These are phyloP conservation scores for Psammodynastes pulverulentus DNA, from an alignment of 2,113 vertebrate genomes.

Conservation along the genomic window DNA sequence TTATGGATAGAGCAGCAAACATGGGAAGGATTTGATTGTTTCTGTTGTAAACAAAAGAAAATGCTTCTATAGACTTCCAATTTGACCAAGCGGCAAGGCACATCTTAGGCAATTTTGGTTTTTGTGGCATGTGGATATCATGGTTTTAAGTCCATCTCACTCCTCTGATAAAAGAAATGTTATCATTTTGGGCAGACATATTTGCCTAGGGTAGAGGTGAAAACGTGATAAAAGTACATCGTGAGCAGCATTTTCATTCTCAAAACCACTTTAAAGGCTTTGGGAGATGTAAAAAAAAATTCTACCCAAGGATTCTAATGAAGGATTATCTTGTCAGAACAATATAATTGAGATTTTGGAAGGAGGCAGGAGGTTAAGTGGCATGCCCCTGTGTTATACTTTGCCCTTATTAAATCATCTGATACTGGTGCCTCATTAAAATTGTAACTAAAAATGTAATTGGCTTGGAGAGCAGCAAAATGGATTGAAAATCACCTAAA, in stretches of 20 bases:
- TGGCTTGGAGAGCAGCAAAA: slow-evolving; percentile 13
- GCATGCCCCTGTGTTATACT: not conserved
- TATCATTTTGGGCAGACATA: not conserved
- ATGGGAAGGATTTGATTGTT: not conserved
- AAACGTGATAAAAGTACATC: not conserved
- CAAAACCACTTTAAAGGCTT: not conserved
- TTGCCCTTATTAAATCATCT: slow-evolving; percentile 20
- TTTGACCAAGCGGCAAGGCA: not conserved
- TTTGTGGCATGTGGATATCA: not conserved
- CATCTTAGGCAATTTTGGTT: not conserved
- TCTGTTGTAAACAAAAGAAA: not conserved
- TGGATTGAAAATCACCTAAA: slow-evolving; percentile 11
- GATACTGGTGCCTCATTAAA: slow-evolving; percentile 13
- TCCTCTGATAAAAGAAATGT: not conserved
- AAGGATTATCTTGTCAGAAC: slow-evolving; percentile 6
- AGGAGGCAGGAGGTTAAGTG: slow-evolving; percentile 8
- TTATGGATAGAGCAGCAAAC: not conserved
- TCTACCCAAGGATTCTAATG: not conserved
- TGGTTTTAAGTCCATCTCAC: too few relatives aligned
- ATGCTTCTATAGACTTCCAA: not conserved
- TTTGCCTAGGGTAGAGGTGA: not conserved
- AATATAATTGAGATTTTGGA: slow-evolving; percentile 19
- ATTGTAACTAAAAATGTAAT: slow-evolving; percentile 26
- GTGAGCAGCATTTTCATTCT: not conserved
- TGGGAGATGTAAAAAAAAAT: not conserved